Percentiles rank a stretch among this genome's conserved stretches.
Conservation (phyloP, 2,113 vertebrate species). For the Amphiprion percula region DNA sequence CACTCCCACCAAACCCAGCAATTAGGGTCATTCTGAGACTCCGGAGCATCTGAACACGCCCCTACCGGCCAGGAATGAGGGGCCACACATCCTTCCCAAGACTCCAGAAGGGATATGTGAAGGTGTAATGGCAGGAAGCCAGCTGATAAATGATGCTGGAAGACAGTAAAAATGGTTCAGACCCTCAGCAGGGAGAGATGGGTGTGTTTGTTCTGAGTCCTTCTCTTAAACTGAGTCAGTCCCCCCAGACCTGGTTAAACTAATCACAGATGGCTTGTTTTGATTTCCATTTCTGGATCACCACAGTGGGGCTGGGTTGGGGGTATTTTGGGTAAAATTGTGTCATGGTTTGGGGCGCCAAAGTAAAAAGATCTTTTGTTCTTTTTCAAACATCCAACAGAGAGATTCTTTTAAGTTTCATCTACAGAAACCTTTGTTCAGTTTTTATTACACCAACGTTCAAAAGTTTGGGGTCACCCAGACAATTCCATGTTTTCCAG, state of each 20-base stretch:
- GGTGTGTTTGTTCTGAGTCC: neutral
- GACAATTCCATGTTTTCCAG: no score
- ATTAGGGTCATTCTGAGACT: conserved; percentile 18
- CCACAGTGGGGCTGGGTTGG: neutral
- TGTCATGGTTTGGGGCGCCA: neutral
- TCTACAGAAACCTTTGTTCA: no score
- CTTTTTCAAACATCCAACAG: no score
- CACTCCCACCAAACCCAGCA: conserved; percentile 34
- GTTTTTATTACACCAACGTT: no score
- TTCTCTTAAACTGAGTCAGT: neutral
- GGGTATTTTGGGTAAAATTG: conserved; percentile 4
- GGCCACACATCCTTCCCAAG: neutral
- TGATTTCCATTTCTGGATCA: conserved; percentile 19
- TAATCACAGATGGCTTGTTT: conserved; percentile 12
- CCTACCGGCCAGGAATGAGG: conserved; percentile 15
- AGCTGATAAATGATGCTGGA: conserved; percentile 18
- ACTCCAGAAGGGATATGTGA: conserved; percentile 13
- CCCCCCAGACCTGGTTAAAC: neutral
- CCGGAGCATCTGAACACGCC: conserved; percentile 29
- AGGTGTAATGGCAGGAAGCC: conserved; percentile 34
- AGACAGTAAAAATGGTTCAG: neutral
- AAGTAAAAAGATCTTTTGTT: no score
- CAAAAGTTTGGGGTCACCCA: no score
- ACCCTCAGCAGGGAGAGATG: neutral
- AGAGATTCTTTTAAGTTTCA: no score